Evolutionary conservation across 2,888 invertebrate genomes (phyloP).

Genomic region (Andrena haemorrhoa): DNA sequence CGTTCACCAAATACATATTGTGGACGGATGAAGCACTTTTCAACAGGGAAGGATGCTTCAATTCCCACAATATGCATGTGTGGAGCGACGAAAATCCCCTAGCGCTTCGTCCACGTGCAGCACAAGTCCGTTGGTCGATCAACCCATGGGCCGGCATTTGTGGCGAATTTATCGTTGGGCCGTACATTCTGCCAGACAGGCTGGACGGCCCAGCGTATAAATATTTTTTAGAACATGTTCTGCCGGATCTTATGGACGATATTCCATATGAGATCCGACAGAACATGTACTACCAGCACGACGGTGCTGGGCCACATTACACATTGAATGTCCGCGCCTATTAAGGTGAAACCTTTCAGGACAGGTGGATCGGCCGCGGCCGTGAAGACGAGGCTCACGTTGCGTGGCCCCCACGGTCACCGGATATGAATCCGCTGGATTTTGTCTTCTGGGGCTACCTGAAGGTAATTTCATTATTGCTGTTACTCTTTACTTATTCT

Average conservation of each 20-base stretch:
- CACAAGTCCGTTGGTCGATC: neutral
- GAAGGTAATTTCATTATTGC: neutral
- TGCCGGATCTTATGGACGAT: no score
- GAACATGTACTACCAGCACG: neutral
- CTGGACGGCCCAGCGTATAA: no score
- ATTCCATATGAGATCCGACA: no score
- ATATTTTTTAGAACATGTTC: no score
- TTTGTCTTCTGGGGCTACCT: neutral
- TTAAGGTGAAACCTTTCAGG: neutral
- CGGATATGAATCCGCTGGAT: neutral
- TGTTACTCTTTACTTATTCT: neutral
- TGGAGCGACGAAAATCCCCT: neutral
- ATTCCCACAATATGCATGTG: no score
- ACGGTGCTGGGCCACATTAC: neutral
- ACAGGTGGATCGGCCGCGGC: constrained; percentile 1
- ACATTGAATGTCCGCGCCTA: neutral
- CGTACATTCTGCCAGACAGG: no score
- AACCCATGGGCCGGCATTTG: neutral
- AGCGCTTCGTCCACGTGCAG: neutral
- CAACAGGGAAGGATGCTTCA: no score
- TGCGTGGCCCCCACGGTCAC: constrained; percentile 4
- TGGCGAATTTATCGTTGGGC: no score
- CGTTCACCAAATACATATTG: no score
- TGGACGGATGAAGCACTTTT: no score
- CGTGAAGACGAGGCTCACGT: neutral